Percentiles rank a stretch among this genome's conserved stretches.
phyloP scores from a whole-genome alignment of 1,140 invertebrate species.

The Eumeta japonica region DNA sequence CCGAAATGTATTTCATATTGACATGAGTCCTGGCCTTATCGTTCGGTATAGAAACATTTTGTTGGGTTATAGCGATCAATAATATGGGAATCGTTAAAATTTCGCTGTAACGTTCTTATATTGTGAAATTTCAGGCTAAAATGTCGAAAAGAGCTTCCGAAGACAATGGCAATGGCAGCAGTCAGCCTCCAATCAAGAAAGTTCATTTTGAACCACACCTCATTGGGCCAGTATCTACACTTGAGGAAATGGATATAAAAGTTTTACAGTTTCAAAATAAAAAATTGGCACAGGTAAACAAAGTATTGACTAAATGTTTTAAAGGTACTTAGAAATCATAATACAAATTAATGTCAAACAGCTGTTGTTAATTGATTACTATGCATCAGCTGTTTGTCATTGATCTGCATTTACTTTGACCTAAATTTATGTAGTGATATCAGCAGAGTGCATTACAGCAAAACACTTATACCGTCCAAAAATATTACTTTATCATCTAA shows the following conservation, averaged over 20 bases:
- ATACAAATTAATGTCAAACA: too few species aligned
- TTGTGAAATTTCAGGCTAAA: constrained; percentile 30
- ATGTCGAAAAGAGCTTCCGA: constrained; percentile 77
- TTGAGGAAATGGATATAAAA: constrained; percentile 97
- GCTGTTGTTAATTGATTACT: too few species aligned
- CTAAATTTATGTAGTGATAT: background rate
- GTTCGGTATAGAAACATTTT: too few species aligned
- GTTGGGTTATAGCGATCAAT: constrained; percentile 31
- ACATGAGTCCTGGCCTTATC: too few species aligned
- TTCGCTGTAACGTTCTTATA: too few species aligned
- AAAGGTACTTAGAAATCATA: background rate
- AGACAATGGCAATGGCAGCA: constrained; percentile 52
- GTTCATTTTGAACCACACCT: constrained; percentile 92
- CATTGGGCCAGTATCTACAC: constrained; percentile 87
- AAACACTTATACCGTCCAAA: too few species aligned
- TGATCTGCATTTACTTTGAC: too few species aligned
- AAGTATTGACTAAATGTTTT: too few species aligned
- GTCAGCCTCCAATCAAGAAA: constrained; percentile 82
- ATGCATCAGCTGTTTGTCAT: constrained; percentile 25
- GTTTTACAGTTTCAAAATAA: constrained; percentile 96
- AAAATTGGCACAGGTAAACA: constrained; percentile 88
- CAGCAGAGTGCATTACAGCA: too few species aligned
- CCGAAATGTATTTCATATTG: too few species aligned
- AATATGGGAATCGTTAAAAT: too few species aligned
- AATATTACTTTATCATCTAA: too few species aligned